Conservation (phyloP, 2,888 invertebrate genomes). For the Eurytoma californica region DNA sequence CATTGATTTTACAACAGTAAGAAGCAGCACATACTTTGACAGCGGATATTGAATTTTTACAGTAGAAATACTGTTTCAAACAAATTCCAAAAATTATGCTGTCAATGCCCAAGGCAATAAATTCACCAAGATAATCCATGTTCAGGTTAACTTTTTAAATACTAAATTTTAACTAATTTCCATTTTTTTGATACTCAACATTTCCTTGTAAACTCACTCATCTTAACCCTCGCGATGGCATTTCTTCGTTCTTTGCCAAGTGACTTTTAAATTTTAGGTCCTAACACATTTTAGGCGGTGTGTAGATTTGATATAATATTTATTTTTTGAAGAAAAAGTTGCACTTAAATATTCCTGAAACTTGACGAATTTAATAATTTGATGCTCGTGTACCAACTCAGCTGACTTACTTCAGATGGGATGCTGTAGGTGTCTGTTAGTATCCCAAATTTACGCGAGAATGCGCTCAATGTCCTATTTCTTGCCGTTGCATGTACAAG, state of each 20-base stretch:
- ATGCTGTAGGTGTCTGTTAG: conserved; percentile 11
- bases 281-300: conserved; percentile 6
- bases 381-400: conserved; percentile 25
- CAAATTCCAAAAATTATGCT: conserved; percentile 85
- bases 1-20: conserved; percentile 28
- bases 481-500: no score
- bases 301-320: conserved; percentile 10
- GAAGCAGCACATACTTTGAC: conserved; percentile 79
- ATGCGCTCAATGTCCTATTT: conserved; percentile 3
- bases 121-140: conserved; percentile 88
- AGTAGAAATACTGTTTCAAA: conserved; percentile 84
- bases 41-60: conserved; percentile 83
- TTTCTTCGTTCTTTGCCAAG: conserved; percentile 13
- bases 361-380: conserved; percentile 19
- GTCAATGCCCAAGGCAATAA: conserved; percentile 85
- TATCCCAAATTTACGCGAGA: conserved; percentile 17
- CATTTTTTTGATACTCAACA: conserved; percentile 36
- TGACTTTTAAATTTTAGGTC: conserved; percentile 9
- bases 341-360: conserved; percentile 11
- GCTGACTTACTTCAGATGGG: conserved; percentile 24
- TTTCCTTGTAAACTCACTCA: conserved; percentile 23
- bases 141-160: conserved; percentile 58
- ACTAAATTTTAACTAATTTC: conserved; percentile 34
- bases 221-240: conserved; percentile 15
- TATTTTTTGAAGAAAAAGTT: conserved; percentile 12